Evolutionary conservation across 2,797 vertebrate species (phyloP), one percentile per base, ranked within the genome.

Genomic region (Scarus forsteni): DNA sequence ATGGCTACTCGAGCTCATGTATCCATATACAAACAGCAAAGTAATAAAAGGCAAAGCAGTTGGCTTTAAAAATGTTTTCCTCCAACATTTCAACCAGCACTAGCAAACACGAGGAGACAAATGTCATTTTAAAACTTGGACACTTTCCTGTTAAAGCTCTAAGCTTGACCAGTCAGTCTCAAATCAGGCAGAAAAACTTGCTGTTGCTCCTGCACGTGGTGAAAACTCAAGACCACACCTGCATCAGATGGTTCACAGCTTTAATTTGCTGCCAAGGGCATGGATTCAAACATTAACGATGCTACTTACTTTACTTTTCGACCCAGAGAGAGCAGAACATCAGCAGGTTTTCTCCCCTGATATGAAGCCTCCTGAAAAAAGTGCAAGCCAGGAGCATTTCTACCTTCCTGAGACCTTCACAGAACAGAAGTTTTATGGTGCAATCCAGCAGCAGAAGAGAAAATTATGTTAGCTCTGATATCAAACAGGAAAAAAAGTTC

Each of bases 51-150:
- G 27, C 27, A 27, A 27, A 27, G 27, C 27, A 27, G 27, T 27
- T 27, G 27, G 27, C 27, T 27, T 27, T 27, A 27, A 27, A 27
- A 27, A 27, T 27, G 27, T 0, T 53, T 44, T 44, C 48, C 55
- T 40, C 52, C 10, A n/a, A 60, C 15, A n/a, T 10, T 56, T 39
- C 15, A 11, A 38, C 14, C 69, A 43, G 76, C 59, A 16, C 57
- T 35, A 42, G 3, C 39, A 60, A 64, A 48, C 35, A 49, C 16
- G 2, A n/a, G 27, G 27, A 34, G 19, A 60, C 15, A 13, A 6
- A 14, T 27, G n/a, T 49, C 1, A 3, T 53, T 10, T 13, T 1
- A 42, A 18, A 6, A 49, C 34, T 3, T 36, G 52, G 6, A 16
- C 52, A 6, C 10, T 19, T 0, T 55, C n/a, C 45, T 53, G 34